Evolutionary conservation across 2,888 invertebrate genomes (phyloP), one percentile per base, ranked within the genome.

Genomic region (Lucinisca nassula): DNA sequence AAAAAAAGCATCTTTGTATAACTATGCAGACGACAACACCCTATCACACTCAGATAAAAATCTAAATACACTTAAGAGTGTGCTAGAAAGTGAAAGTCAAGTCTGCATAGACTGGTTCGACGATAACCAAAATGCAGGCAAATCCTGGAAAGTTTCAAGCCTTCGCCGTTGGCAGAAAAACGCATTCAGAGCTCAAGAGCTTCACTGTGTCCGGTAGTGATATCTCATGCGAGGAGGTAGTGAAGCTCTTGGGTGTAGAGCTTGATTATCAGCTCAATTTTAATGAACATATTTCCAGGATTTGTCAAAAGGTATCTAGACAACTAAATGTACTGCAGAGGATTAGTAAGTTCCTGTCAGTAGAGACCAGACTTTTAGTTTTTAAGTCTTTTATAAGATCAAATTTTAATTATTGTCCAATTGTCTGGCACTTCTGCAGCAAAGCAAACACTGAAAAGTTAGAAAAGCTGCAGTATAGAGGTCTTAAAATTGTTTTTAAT

Each of bases 401-500:
- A 8, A 40, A 14, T 40, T n/a, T n/a, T 74, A 74, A 21, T 45
- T 76, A 51, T 30, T 76, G 76, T 76, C 76, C 76, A 8, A 30
- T 76, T 27, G 55, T 76, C 55, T 55, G 76, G 76, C 76, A 76
- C 21, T n/a, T 30, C 32, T 51, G 51, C 32, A 30, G 51, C 21
- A 76, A 51, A 27, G 12, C 30, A 4, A 32, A 76, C 32, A 76
- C 76, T 21, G 51, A 49, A 51, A 49, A 76, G 51, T 35, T 76
- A 32, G 76, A 76, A 51, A 76, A 76, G 51, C 32, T 76, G 21
- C 51, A 76, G n/a, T 32, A 51, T 32, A 76, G 49, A 45, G 74
- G 24, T n/a, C 35, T 40, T 10, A 74, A 45, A 74, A n/a, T n/a
- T n/a, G 32, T 35, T 73, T 35, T 38, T 38, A 35, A 73, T 21